Evolutionary conservation across 2,113 vertebrate genomes (phyloP), one percentile per base, ranked within the genome.

Genomic region (Passer domesticus): DNA sequence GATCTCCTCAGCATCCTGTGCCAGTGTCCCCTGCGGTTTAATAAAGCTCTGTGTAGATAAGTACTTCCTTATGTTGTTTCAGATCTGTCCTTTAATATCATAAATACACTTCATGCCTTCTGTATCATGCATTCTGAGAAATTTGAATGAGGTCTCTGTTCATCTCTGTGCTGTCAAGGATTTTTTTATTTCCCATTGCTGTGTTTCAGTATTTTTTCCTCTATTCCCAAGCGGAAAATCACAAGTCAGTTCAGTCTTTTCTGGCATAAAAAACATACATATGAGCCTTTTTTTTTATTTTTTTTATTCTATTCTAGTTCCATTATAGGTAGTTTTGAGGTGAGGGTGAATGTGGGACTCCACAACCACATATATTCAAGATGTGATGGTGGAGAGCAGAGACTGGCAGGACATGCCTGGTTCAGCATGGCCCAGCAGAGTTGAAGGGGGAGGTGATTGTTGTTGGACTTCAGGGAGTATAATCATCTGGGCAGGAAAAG

Each of bases 41-140:
- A 75, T 92, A 63, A 68, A 92, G 53, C 78, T 84, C 88, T 59
- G 23, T 55, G 70, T 50, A 84, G 92, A 92, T 89, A 95, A 93
- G 60, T 55, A 64, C 90, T 89, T 96, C 80, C 91, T 94, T 90
- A 44, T 31, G 91, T 86, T 92, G 49, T 80, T 90, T 83, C 63
- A 90, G 37, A 69, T 87, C 63, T 55, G 35, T 78, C 56, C 64
- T 47, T 83, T 92, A 70, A 64, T 90, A 76, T 49, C 44, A 73
- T 33, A 81, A 84, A 74, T 58, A 59, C 9, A 30, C 58, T 90
- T 78, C 23, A 15, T 84, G 66, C 66, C 20, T 43, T 69, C 68
- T 67, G 15, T 58, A 21, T 64, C 31, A 8, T 67, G 77, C 64
- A 37, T 91, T 89, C 60, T n/a, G 59, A 80, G 87, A 77, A 74